phyloP scores from a whole-genome alignment of 2,888 invertebrate species.

The Lycocerus yunnanus region DNA sequence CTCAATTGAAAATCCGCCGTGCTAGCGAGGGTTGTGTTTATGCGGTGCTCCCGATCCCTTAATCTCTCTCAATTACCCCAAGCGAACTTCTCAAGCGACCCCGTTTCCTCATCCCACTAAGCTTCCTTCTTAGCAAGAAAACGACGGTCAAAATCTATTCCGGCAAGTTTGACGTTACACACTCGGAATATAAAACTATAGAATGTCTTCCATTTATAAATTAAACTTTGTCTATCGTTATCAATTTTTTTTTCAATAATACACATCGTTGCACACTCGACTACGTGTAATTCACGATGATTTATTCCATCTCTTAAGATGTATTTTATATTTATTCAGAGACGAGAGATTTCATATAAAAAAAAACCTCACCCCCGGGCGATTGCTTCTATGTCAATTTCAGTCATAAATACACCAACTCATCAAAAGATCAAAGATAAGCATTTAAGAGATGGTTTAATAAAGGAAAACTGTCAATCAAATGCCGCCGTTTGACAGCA shows the following conservation, averaged over 20 bases:
- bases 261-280: neutral
- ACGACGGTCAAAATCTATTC: constrained; percentile 14
- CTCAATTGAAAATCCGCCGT: constrained; percentile 52
- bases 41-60: constrained; percentile 53
- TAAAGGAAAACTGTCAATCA: neutral
- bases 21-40: constrained; percentile 50
- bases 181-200: neutral
- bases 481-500: neutral
- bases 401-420: neutral
- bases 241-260: neutral
- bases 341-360: neutral
- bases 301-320: neutral
- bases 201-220: neutral
- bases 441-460: neutral
- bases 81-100: constrained; percentile 41
- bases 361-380: neutral
- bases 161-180: constrained; percentile 7
- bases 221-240: neutral
- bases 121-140: constrained; percentile 17
- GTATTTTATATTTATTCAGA: neutral
- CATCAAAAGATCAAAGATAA: neutral
- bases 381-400: neutral
- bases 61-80: constrained; percentile 53
- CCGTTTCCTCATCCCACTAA: constrained; percentile 33
- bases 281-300: neutral